Evolutionary conservation across 2,888 invertebrate genomes (phyloP), one percentile per base, ranked within the genome.

Genomic region (Choreutis nemorana): DNA sequence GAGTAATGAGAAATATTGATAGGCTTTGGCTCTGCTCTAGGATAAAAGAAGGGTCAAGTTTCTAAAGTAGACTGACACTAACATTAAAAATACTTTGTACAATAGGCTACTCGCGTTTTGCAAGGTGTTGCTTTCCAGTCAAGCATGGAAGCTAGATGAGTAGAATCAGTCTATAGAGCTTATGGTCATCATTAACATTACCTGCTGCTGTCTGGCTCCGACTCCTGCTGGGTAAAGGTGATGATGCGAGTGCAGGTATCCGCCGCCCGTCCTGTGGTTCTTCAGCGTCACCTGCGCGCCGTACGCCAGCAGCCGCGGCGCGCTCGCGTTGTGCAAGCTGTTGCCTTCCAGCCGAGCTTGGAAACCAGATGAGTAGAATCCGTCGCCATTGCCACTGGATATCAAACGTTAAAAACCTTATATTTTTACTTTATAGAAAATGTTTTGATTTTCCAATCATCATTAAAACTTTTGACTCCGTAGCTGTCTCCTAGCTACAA

Each of bases 341-440:
- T 97, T 97, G 10, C 97, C 97, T 55, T 89, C 85, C 16, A 97
- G 77, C 23, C 91, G 88, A 0, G 96, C 95, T 71, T 97, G 97
- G 72, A 97, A 97, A 7, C 92, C 94, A 1, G 97, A 97, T 48
- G 95, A 96, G 63, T 94, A 97, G 75, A 97, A 97, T 0, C 97
- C 97, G 70, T 97, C 97, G 8, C 97, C 97, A 53, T 90, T 92
- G 5, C 97, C 97, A 62, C 94, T 95, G 51, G 40, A 71, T n/a
- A 10, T 4, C 2, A 10, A 29, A 21, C 23, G 12, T 8, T 13
- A 22, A 12, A 14, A 22, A 22, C 8, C 6, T 10, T 11, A 11
- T 20, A 14, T 3, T 10, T n/a, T n/a, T 25, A 12, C 11, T 18
- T 8, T 6, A 18, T 6, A 18, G 8, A 18, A 8, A 18, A 18